These are phyloP conservation scores for Paracanthobrama guichenoti DNA, from an alignment of 2,113 vertebrate species.

Conservation along the genomic window DNA sequence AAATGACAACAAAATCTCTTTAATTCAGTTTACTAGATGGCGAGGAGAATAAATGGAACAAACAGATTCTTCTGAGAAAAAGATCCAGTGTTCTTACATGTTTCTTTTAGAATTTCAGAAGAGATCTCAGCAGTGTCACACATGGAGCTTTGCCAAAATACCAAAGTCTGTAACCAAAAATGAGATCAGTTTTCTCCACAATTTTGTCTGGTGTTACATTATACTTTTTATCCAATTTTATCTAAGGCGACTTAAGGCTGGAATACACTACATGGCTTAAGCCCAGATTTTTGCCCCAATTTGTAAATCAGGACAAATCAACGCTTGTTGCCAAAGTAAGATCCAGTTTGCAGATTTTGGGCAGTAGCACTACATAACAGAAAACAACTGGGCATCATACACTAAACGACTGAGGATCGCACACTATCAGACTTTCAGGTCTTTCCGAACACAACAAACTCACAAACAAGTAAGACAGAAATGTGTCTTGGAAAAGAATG, in stretches of 20 bases:
- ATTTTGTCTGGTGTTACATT: too few relatives aligned
- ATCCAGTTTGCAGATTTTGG: too few relatives aligned
- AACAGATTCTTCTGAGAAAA: background rate
- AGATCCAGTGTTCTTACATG: background rate
- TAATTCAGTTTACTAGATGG: background rate
- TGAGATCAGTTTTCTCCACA: too few relatives aligned
- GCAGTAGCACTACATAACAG: background rate
- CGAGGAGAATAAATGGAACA: background rate
- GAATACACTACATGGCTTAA: too few relatives aligned
- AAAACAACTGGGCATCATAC: background rate
- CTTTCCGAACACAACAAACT: background rate
- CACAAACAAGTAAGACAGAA: background rate
- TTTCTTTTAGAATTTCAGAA: background rate
- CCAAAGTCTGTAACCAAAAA: too few relatives aligned
- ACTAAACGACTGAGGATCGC: background rate
- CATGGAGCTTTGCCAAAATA: background rate
- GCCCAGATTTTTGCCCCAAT: too few relatives aligned
- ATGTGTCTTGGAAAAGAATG: background rate
- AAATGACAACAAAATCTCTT: background rate
- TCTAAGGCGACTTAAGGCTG: too few relatives aligned
- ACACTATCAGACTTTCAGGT: background rate
- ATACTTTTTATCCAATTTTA: too few relatives aligned
- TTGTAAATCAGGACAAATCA: too few relatives aligned
- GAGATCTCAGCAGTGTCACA: background rate
- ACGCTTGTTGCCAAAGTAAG: too few relatives aligned